These are phyloP conservation scores for Anthrax anthrax DNA, from an alignment of 2,888 invertebrate species.

Conservation along the genomic window DNA sequence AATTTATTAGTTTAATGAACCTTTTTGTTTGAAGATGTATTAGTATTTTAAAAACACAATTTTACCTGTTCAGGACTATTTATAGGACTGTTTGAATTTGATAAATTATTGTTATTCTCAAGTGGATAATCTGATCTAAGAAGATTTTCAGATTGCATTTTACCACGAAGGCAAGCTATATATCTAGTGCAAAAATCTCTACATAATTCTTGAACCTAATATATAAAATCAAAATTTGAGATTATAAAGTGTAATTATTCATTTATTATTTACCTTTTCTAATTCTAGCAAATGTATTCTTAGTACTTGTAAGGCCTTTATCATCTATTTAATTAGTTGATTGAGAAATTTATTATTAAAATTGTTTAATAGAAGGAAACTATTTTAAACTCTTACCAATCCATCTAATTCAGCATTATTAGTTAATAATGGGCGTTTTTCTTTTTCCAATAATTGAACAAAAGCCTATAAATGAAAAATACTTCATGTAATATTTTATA, in stretches of 20 bases:
- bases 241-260: too few species aligned
- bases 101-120: conserved; percentile 36
- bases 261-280: conserved; percentile 45
- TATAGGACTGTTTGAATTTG: conserved; percentile 37
- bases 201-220: conserved; percentile 74
- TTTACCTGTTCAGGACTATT: conserved; percentile 12
- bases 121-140: conserved; percentile 57
- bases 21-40: too few species aligned
- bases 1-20: too few species aligned
- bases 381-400: conserved; percentile 45
- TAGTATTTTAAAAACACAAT: too few species aligned
- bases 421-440: conserved; percentile 70
- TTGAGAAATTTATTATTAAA: too few species aligned
- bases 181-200: conserved; percentile 90
- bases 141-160: conserved; percentile 81
- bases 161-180: conserved; percentile 77
- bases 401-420: conserved; percentile 92
- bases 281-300: conserved; percentile 83
- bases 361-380: too few species aligned
- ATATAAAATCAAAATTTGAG: not conserved
- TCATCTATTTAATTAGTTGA: conserved; percentile 51
- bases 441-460: conserved; percentile 77
- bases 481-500: not conserved
- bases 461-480: conserved; percentile 47
- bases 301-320: conserved; percentile 77